These are phyloP conservation scores for Nymphalis urticae DNA, from an alignment of 2,888 invertebrate species.

Conservation along the genomic window DNA sequence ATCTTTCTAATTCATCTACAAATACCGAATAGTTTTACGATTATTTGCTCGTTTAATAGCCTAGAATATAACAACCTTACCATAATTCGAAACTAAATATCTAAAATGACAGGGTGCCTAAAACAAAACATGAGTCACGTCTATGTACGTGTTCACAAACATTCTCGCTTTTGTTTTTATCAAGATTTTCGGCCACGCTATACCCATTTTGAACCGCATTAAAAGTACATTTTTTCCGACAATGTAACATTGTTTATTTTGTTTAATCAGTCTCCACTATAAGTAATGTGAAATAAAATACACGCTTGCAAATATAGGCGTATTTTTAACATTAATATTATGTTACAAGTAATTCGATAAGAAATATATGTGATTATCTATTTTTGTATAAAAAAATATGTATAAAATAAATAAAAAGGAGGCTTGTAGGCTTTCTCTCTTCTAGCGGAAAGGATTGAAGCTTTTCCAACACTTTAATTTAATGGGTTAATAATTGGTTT, in stretches of 20 bases:
- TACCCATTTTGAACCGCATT: conserved; percentile 3
- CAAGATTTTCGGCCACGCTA: conserved; percentile 31
- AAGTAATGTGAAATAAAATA: not conserved
- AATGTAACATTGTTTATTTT: not conserved
- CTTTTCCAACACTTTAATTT: too few relatives aligned
- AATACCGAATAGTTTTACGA: not conserved
- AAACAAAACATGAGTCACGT: conserved; percentile 27
- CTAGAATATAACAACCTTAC: not conserved
- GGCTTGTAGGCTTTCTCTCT: too few relatives aligned
- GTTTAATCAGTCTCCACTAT: not conserved
- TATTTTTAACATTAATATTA: not conserved
- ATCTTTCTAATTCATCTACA: too few relatives aligned
- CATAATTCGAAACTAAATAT: conserved; percentile 8
- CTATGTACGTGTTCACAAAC: conserved; percentile 19
- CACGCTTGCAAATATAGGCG: not conserved
- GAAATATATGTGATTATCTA: too few relatives aligned
- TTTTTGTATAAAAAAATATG: too few relatives aligned
- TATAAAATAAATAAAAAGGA: too few relatives aligned
- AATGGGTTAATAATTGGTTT: too few relatives aligned
- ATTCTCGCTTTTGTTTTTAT: conserved; percentile 26
- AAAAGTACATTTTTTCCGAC: conserved; percentile 3
- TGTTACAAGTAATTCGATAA: not conserved
- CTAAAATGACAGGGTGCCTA: conserved; percentile 21
- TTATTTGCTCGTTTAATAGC: not conserved
- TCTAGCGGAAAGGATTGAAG: too few relatives aligned